These are phyloP conservation scores for Mallotus villosus DNA, from an alignment of 2,797 vertebrate species.

Conservation along the genomic window DNA sequence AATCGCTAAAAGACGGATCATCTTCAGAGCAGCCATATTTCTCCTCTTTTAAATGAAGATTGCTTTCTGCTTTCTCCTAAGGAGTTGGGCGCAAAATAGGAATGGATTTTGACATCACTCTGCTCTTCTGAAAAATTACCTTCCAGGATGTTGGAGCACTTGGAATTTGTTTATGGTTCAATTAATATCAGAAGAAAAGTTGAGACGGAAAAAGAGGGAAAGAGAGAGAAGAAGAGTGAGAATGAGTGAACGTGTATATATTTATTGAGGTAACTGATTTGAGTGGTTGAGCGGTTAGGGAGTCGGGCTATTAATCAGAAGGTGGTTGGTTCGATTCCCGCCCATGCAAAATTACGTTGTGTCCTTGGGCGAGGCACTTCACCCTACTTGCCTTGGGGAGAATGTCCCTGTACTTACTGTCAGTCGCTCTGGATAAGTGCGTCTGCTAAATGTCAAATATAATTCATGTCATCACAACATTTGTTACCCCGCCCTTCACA, in stretches of 20 bases:
- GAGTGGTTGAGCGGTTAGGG: no score
- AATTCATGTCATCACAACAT: not conserved
- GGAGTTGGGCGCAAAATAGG: slow-evolving; percentile 16
- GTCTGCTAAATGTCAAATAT: no score
- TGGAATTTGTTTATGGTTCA: slow-evolving; percentile 24
- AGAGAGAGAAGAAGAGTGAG: slow-evolving; percentile 23
- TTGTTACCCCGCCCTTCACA: not conserved
- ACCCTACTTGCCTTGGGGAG: no score
- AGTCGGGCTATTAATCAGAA: no score
- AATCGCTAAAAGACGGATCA: slow-evolving; percentile 36
- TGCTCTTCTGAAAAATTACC: slow-evolving; percentile 4
- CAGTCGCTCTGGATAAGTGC: no score
- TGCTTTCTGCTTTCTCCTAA: slow-evolving; percentile 25
- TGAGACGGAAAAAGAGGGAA: slow-evolving; percentile 26
- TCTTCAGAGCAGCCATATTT: slow-evolving; percentile 29
- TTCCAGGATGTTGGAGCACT: slow-evolving; percentile 21
- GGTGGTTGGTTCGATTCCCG: no score
- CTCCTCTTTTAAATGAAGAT: slow-evolving; percentile 28
- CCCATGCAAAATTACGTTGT: no score
- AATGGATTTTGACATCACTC: slow-evolving; percentile 38
- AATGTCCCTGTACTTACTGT: no score
- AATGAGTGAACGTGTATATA: not conserved
- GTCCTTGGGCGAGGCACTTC: no score
- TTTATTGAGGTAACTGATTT: slow-evolving; percentile 17
- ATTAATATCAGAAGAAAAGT: slow-evolving; percentile 31